Evolutionary conservation across 2,888 invertebrate species (phyloP).

Genomic region (Branchipolynoe longqiensis): DNA sequence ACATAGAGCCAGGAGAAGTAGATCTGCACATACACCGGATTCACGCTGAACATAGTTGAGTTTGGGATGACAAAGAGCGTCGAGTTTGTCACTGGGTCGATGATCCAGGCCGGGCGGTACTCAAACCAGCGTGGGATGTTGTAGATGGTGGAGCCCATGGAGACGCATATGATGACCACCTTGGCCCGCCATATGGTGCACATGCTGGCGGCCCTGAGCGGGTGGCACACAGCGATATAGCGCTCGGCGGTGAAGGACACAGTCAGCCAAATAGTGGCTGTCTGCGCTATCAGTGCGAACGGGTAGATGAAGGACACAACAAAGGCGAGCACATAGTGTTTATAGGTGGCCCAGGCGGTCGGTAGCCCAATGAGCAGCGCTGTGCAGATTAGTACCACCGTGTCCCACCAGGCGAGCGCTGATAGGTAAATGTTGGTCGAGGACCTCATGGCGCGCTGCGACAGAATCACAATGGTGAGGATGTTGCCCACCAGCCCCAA

Average conservation of each 20-base stretch:
- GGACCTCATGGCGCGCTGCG: constrained; percentile 87
- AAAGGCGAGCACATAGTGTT: constrained; percentile 72
- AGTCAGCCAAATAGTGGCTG: constrained; percentile 94
- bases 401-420: constrained; percentile 80
- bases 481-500: constrained; percentile 88
- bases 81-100: constrained; percentile 41
- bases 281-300: constrained; percentile 92
- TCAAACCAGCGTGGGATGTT: constrained; percentile 88
- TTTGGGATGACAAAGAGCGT: constrained; percentile 75
- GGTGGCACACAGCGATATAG: constrained; percentile 90
- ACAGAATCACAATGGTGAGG: constrained; percentile 84
- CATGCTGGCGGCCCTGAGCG: constrained; percentile 92
- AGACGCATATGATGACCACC: constrained; percentile 91
- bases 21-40: constrained; percentile 78
- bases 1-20: constrained; percentile 96
- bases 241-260: constrained; percentile 89
- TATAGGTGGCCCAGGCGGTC: constrained; percentile 66
- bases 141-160: constrained; percentile 90
- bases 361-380: constrained; percentile 76
- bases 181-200: constrained; percentile 94
- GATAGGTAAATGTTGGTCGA: constrained; percentile 85
- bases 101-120: constrained; percentile 76
- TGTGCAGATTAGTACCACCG: constrained; percentile 77
- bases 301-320: constrained; percentile 84
- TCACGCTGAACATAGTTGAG: constrained; percentile 87